Base-by-base conservation (phyloP, 30 jellyfish, hydroid and myxozoan genomes). In the Pseudorhiza aurosa region DNA sequence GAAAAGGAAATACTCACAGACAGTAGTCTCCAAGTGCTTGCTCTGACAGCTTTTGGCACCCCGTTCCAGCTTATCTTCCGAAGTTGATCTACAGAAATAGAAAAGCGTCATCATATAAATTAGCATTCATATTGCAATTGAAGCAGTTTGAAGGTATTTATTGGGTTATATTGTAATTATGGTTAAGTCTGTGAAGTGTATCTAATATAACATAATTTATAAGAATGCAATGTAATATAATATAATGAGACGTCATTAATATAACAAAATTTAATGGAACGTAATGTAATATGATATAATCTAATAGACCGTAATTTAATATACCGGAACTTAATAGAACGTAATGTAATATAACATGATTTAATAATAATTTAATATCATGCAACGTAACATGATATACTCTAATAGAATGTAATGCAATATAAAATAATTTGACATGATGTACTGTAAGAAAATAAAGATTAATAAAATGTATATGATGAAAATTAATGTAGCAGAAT, bases 31-130 rank as follows among this genome's bases (percentile, higher is more conserved):
- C 99, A 94, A 6, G 97, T 75, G 30, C 89, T 85, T 4, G 88
- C 84, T 39, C 99, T 85, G 9, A 87, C 21, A 21, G 68, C 43
- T 5, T 53, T 58, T 31, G 99, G 97, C 10, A 94, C 60, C 11
- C 99, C 99, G 58, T 94, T 87, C 99, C 99, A 94, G 67, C 95
- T 74, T 18, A 94, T 80, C 62, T 88, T 91, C 4, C 95, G 96
- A 11, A 91, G 76, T 71, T 91, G 98, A 42, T 91, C 98, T 85
- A 85, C 15, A 37, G 64, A 24, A 56, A 42, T 31, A 31, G 18
- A 27, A 7, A 8, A 3, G 37, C n/a, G 9, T 5, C 27, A 3
- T 46, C 19, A 46, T 4, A 27, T 12, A 46, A 46, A n/a, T n/a
- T n/a, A n/a, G n/a, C n/a, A n/a, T n/a, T n/a, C n/a, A n/a, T n/a